Evolutionary conservation across 2,113 vertebrate species (phyloP).

Genomic region (Nothocercus nigrocapillus): DNA sequence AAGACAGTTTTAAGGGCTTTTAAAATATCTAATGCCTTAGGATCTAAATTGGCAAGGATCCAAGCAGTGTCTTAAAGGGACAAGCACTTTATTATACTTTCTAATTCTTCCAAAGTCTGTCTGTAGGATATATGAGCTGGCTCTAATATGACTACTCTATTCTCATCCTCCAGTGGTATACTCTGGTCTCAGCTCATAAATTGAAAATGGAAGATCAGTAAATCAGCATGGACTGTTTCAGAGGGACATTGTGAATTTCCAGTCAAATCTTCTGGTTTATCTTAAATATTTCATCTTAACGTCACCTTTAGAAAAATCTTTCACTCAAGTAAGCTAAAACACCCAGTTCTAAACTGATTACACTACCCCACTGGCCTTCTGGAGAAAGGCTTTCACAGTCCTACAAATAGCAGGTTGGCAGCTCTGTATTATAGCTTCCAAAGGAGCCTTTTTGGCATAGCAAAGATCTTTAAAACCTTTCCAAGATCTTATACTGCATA

Average conservation of each 20-base stretch:
- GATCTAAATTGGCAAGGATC: slow-evolving; percentile 79
- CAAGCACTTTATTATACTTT: slow-evolving; percentile 86
- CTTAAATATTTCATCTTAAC: slow-evolving; percentile 88
- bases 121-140: slow-evolving; percentile 86
- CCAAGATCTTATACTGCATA: background rate
- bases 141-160: slow-evolving; percentile 87
- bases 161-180: slow-evolving; percentile 84
- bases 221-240: slow-evolving; percentile 83
- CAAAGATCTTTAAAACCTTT: background rate
- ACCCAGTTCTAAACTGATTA: slow-evolving; percentile 79
- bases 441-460: background rate
- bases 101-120: slow-evolving; percentile 87
- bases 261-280: slow-evolving; percentile 86
- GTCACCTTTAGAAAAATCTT: slow-evolving; percentile 85
- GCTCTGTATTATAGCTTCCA: background rate
- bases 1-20: slow-evolving; percentile 83
- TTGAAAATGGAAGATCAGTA: slow-evolving; percentile 85
- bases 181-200: slow-evolving; percentile 87
- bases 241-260: slow-evolving; percentile 83
- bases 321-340: slow-evolving; percentile 82
- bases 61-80: slow-evolving; percentile 83
- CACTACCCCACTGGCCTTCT: slow-evolving; percentile 76
- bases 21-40: slow-evolving; percentile 82
- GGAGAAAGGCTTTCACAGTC: slow-evolving; percentile 42
- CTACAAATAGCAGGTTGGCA: background rate